Conservation (phyloP, 2,113 vertebrate species). For the Oenanthe oenanthe region DNA sequence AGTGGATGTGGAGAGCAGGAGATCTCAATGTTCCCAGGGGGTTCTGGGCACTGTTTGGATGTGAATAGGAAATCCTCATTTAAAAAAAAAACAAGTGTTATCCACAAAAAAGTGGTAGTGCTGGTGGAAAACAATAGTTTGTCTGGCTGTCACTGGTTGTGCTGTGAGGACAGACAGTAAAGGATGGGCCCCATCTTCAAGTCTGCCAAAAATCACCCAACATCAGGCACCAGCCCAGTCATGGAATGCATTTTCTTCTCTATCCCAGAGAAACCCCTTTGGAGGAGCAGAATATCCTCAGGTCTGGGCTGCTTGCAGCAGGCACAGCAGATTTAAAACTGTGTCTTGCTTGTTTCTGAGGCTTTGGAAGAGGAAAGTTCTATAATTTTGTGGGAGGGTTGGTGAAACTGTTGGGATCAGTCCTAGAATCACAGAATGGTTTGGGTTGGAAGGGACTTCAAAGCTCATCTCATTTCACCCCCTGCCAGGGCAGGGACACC, state of each 20-base stretch:
- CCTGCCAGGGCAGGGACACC: not conserved
- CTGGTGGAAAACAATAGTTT: not conserved
- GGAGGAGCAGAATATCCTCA: not conserved
- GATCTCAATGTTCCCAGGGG: rapidly evolving
- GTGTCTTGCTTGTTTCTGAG: not conserved
- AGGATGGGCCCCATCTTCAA: not conserved
- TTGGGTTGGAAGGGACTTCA: not conserved
- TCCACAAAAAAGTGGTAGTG: not conserved
- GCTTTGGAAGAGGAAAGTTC: not conserved
- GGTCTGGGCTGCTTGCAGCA: not conserved
- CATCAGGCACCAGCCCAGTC: not conserved
- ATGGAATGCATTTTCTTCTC: not conserved
- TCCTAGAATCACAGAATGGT: not conserved
- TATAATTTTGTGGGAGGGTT: not conserved
- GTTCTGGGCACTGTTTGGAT: not conserved
- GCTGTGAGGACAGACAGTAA: not conserved
- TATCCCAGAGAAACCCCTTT: not conserved
- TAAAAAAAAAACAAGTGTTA: not conserved
- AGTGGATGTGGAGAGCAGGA: not conserved
- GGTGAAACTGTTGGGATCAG: not conserved
- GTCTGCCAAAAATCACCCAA: not conserved
- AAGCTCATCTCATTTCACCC: not conserved
- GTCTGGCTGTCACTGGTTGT: not conserved
- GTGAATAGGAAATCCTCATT: not conserved
- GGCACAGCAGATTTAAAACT: not conserved